Evolutionary conservation across 2,113 vertebrate genomes (phyloP).

Genomic region (Noturus placidus): DNA sequence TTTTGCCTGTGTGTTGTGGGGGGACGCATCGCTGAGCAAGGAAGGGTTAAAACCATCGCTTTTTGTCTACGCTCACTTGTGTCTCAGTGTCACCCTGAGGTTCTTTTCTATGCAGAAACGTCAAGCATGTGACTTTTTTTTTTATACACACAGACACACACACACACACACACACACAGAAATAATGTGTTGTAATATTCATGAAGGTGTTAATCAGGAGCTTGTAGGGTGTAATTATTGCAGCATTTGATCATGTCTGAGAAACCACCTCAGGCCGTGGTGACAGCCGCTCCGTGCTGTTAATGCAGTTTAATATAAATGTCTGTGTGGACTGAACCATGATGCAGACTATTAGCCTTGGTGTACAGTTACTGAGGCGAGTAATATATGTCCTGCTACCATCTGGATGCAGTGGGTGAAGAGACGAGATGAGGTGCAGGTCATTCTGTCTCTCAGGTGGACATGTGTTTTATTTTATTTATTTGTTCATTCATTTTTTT

Average conservation of each 20-base stretch:
- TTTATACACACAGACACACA: background rate
- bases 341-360: slow-evolving; percentile 66
- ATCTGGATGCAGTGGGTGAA: slow-evolving; percentile 63
- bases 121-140: slow-evolving; percentile 12
- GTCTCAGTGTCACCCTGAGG: background rate
- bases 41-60: background rate
- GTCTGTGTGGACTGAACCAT: slow-evolving; percentile 62
- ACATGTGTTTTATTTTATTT: background rate
- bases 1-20: slow-evolving; percentile 9
- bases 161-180: slow-evolving; percentile 36
- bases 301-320: slow-evolving; percentile 71
- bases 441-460: slow-evolving; percentile 1
- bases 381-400: slow-evolving; percentile 71
- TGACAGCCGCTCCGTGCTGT: slow-evolving; percentile 65
- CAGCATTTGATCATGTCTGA: slow-evolving; percentile 67
- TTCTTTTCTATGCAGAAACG: slow-evolving; percentile 21
- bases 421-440: background rate
- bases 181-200: slow-evolving; percentile 64
- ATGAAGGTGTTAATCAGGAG: slow-evolving; percentile 71
- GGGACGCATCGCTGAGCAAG: background rate
- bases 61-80: background rate
- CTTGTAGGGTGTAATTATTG: slow-evolving; percentile 74
- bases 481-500: background rate
- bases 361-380: slow-evolving; percentile 77
- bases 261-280: slow-evolving; percentile 67